These are phyloP conservation scores for Tridacna crocea DNA, from an alignment of 2,888 invertebrate genomes.

Conservation along the genomic window DNA sequence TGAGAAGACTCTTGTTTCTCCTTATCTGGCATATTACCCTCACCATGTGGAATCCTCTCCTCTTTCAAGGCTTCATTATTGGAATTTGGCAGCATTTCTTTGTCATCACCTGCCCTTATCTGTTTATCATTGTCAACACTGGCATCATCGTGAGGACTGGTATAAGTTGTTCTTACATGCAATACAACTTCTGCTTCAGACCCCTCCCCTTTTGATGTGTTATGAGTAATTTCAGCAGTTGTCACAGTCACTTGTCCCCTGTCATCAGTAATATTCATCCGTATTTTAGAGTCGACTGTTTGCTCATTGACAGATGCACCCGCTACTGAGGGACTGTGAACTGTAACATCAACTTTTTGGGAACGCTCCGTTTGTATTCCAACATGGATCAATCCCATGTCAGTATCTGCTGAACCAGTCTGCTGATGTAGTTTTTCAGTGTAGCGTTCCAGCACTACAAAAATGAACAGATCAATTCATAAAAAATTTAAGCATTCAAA, in stretches of 20 bases:
- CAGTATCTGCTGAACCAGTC: background rate
- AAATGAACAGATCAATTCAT: background rate
- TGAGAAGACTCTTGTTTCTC: background rate
- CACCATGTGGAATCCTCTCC: background rate
- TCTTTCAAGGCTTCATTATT: background rate
- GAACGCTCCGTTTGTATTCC: constrained; percentile 58
- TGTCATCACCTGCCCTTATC: background rate
- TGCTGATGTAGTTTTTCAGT: constrained; percentile 13
- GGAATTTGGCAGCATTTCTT: background rate
- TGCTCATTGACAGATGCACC: constrained; percentile 1
- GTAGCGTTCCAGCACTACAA: constrained; percentile 31
- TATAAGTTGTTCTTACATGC: constrained; percentile 63
- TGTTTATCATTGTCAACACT: constrained; percentile 5
- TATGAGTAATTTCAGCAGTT: constrained; percentile 60
- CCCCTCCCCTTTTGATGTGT: constrained; percentile 36
- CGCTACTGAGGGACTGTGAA: constrained; percentile 52
- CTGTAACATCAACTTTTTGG: constrained; percentile 60
- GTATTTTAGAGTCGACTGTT: constrained; percentile 38
- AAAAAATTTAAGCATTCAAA: no score
- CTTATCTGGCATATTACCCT: background rate
- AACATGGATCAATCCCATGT: constrained; percentile 37
- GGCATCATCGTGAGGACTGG: background rate
- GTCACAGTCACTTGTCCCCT: constrained; percentile 47
- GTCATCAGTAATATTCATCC: constrained; percentile 51
- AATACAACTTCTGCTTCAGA: constrained; percentile 54